Evolutionary conservation across 2,113 vertebrate species (phyloP).

Genomic region (Alces alces): DNA sequence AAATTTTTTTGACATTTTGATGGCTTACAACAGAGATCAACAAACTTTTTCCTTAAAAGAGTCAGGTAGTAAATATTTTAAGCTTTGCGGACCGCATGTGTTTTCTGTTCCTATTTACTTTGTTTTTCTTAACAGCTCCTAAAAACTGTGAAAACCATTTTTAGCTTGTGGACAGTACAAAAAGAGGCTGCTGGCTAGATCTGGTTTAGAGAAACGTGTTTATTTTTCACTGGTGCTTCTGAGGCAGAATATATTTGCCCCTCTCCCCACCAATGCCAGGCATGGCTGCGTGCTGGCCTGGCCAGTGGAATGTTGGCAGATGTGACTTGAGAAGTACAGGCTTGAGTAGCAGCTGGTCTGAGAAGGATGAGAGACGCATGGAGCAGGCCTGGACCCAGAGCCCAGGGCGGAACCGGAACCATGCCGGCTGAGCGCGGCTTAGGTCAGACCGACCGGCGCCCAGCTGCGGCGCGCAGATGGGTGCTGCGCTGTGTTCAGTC

Average conservation of each 20-base stretch:
- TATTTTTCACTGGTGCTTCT: not conserved
- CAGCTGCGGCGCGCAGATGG: accelerated
- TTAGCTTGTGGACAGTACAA: not conserved
- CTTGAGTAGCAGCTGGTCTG: not conserved
- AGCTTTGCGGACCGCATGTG: not conserved
- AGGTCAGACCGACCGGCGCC: not conserved
- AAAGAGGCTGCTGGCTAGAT: not conserved
- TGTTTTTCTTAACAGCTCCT: not conserved
- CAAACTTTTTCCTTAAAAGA: not conserved
- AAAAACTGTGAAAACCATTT: not conserved
- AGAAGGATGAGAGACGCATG: not conserved
- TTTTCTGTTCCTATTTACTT: not conserved
- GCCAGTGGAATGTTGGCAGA: not conserved
- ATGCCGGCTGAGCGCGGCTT: not conserved
- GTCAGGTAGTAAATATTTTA: not conserved
- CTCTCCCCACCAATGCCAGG: not conserved
- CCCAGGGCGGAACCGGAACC: not conserved
- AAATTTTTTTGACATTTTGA: not conserved
- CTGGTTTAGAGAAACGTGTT: not conserved
- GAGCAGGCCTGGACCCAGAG: not conserved
- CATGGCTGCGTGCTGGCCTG: not conserved
- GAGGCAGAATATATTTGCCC: not conserved
- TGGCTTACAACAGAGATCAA: not conserved
- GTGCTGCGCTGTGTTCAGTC: not conserved
- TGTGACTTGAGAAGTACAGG: not conserved